Evolutionary conservation across 1,140 invertebrate species (phyloP).

Genomic region (Drosophila ironensis): DNA sequence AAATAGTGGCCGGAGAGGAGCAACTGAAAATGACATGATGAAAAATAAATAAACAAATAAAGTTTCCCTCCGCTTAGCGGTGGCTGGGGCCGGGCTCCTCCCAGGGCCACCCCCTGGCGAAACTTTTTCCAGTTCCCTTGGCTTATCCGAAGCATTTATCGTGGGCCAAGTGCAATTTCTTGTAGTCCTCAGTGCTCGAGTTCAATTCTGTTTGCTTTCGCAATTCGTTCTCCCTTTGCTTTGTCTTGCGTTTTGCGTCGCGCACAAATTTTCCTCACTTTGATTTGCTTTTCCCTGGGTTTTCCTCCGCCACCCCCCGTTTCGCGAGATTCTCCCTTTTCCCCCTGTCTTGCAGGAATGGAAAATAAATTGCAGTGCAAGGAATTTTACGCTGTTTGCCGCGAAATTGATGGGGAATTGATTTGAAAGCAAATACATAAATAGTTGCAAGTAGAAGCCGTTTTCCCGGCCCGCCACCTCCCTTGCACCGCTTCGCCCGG

Average conservation of each 20-base stretch:
- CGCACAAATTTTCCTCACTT: conserved; percentile 40
- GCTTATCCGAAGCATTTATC: conserved; percentile 71
- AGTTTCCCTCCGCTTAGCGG: conserved; percentile 29
- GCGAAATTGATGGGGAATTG: conserved; percentile 78
- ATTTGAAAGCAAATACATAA: conserved; percentile 79
- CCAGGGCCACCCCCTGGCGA: neutral
- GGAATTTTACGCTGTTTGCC: conserved; percentile 69
- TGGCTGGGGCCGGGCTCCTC: neutral
- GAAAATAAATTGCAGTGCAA: conserved; percentile 76
- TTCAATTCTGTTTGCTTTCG: conserved; percentile 61
- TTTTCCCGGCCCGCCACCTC: neutral
- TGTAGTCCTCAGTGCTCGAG: conserved; percentile 53
- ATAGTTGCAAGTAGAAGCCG: conserved; percentile 53
- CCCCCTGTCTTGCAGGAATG: conserved; percentile 16
- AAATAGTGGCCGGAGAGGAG: conserved; percentile 5
- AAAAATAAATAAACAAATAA: conserved; percentile 70
- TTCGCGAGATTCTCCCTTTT: neutral
- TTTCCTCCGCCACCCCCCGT: neutral
- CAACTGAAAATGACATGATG: conserved; percentile 72
- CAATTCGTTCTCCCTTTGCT: conserved; percentile 17
- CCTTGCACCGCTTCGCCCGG: neutral
- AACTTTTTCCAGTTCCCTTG: conserved; percentile 15
- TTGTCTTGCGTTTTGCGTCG: conserved; percentile 22
- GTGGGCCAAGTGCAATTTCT: conserved; percentile 74
- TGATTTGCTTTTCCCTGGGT: conserved; percentile 16